Evolutionary conservation across 2,113 vertebrate species (phyloP).

Genomic region (Sebastes schlegelii): DNA sequence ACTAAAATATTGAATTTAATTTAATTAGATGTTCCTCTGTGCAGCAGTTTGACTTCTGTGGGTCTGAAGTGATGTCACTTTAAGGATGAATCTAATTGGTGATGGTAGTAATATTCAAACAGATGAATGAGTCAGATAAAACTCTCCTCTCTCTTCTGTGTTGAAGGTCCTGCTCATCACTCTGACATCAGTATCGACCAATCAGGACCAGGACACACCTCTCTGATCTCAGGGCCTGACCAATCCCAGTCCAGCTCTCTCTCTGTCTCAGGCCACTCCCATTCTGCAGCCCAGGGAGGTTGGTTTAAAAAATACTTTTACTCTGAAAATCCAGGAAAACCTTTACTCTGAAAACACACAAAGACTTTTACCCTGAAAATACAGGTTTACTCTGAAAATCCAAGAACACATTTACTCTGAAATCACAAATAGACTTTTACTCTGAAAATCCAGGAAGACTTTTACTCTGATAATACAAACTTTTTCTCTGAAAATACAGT

Average conservation of each 20-base stretch:
- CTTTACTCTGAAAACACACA: background rate
- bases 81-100: background rate
- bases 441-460: too few species aligned
- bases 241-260: conserved; percentile 25
- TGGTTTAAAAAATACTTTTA: background rate
- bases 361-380: background rate
- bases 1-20: too few species aligned
- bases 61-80: background rate
- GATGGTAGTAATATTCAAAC: background rate
- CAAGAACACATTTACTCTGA: background rate
- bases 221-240: conserved; percentile 40
- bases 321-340: background rate
- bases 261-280: conserved; percentile 30
- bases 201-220: conserved; percentile 31
- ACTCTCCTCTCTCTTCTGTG: background rate
- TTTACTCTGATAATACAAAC: too few species aligned
- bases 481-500: background rate
- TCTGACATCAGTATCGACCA: conserved; percentile 20
- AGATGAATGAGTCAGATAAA: background rate
- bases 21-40: too few species aligned
- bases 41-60: too few species aligned
- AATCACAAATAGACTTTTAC: background rate
- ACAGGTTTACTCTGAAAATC: background rate
- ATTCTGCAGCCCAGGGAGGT: conserved; percentile 47
- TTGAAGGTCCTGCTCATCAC: conserved; percentile 41